A percentile compares a stretch with the other conserved stretches of the same genome.
Evolutionary conservation across 2,797 vertebrate species (phyloP).

Genomic region (Pelochelys cantorii): DNA sequence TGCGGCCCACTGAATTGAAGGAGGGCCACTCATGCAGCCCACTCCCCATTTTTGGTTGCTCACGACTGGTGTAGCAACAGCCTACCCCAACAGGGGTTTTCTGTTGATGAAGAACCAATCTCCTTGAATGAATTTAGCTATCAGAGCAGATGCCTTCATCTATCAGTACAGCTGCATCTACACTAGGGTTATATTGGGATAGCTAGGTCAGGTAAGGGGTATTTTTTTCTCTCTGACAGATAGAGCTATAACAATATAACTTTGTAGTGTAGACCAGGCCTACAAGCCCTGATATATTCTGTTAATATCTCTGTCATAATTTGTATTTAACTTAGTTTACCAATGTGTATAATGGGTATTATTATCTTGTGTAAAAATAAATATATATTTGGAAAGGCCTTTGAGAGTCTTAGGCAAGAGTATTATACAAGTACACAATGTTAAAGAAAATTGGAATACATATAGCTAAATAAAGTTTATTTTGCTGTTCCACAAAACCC

Average conservation of each 20-base stretch:
- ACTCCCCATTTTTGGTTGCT: too few species aligned
- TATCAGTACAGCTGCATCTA: too few species aligned
- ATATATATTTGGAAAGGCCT: not conserved
- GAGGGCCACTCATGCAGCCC: too few species aligned
- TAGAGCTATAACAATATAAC: not conserved
- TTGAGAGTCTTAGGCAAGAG: not conserved
- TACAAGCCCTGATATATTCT: not conserved
- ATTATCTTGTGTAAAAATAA: not conserved
- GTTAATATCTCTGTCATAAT: not conserved
- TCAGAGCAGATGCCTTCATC: not conserved
- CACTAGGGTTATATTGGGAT: not conserved
- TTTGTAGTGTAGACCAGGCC: not conserved
- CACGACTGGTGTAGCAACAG: not conserved
- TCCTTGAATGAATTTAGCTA: not conserved
- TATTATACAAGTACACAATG: not conserved
- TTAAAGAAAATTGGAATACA: not conserved
- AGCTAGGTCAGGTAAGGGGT: not conserved
- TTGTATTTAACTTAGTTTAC: not conserved
- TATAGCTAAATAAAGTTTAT: conserved; percentile 8
- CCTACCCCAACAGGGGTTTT: not conserved
- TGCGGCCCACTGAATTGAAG: too few species aligned
- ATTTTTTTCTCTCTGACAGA: not conserved
- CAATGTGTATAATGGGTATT: not conserved
- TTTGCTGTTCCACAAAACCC: not conserved
- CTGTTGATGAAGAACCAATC: not conserved